Evolutionary conservation across 2,797 vertebrate species (phyloP), one percentile per base, ranked within the genome.

Genomic region (Manis crassicaudata): DNA sequence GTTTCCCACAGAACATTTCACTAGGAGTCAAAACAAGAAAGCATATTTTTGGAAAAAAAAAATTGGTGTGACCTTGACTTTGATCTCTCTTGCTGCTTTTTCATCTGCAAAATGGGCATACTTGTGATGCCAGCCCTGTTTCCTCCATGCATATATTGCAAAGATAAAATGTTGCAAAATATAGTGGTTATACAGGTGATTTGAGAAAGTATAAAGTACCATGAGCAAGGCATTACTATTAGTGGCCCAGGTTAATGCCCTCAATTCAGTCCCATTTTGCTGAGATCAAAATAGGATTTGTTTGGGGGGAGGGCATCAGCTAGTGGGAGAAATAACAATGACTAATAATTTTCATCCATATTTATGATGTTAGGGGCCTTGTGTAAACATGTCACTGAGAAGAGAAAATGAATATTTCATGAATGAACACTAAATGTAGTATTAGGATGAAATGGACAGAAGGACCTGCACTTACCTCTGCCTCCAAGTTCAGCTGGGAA

Each of bases 291-390:
- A 76, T 32, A 91, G 54, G 54, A 63, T 32, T 52, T 6, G 3
- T 46, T 1, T 2, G 46, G 54, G 20, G 18, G 60, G 37, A 70
- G 3, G 40, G 40, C 23, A 18, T 7, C 3, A 3, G 46, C 46
- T 81, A 7, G 54, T 54, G 52, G 65, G 37, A 87, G 72, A 96
- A 79, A 83, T 70, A 73, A 94, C 70, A 72, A 70, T 46, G 86
- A 63, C 81, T 73, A 89, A 86, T 81, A 94, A 80, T 89, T 88
- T 96, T 43, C 88, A 92, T 93, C 86, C 88, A 73, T 96, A 89
- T 91, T 70, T 86, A 90, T 63, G 56, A 95, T 58, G 43, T 73
- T 81, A 80, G 90, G 83, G 93, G 79, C 12, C 82, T 92, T 86
- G 77, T 83, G 67, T 54, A 67, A 79, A 70, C 81, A 25, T 21